Evolutionary conservation across 2,888 invertebrate species (phyloP).

Genomic region (Bombylius major): DNA sequence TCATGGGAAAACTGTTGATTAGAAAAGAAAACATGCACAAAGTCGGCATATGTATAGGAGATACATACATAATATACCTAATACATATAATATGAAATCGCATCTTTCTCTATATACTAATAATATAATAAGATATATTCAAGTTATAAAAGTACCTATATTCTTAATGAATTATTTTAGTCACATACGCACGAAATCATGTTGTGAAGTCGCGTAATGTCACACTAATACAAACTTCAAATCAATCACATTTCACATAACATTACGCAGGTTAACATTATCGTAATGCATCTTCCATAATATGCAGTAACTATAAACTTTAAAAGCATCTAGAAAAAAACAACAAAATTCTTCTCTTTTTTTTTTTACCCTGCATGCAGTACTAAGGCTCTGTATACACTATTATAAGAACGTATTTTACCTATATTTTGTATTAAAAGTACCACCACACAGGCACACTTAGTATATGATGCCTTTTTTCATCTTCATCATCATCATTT

Average conservation of each 20-base stretch:
- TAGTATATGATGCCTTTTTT: background rate
- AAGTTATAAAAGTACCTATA: background rate
- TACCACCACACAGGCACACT: background rate
- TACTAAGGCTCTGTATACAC: constrained; percentile 2
- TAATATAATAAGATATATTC: too few relatives aligned
- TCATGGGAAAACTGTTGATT: constrained; percentile 9
- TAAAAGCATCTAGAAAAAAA: too few relatives aligned
- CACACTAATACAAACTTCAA: constrained; percentile 9
- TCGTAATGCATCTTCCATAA: too few relatives aligned
- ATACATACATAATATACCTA: too few relatives aligned
- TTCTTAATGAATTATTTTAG: constrained; percentile 11
- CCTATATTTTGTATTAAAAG: too few relatives aligned
- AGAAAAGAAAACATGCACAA: constrained; percentile 1
- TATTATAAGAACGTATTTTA: background rate
- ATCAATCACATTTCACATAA: constrained; percentile 7
- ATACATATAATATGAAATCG: too few relatives aligned
- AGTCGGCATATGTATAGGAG: constrained; percentile 4
- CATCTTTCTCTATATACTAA: too few relatives aligned
- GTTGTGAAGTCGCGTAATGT: constrained; percentile 9
- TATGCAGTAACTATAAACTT: too few relatives aligned
- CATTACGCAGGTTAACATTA: background rate
- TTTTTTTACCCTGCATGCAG: too few relatives aligned
- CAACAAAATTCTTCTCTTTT: too few relatives aligned
- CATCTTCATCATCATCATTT: background rate
- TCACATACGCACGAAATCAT: constrained; percentile 13